phyloP scores from a whole-genome alignment of 2,113 vertebrate species.

The Alaudala cheleensis region DNA sequence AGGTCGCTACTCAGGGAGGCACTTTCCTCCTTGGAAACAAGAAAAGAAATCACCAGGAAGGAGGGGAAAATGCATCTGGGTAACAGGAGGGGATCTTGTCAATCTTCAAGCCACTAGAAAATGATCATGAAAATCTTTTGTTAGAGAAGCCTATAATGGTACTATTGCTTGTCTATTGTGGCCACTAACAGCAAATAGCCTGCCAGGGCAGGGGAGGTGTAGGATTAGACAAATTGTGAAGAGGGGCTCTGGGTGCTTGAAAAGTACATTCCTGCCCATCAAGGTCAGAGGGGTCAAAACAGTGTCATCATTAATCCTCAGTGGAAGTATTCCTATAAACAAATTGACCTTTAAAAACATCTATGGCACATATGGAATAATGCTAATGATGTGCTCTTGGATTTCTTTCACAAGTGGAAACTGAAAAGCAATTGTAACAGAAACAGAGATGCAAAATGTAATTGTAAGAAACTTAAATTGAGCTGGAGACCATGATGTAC shows the following conservation, averaged over 20 bases:
- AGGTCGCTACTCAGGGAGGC: conserved; percentile 74
- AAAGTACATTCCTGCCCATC: conserved; percentile 63
- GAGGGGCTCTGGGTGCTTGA: conserved; percentile 45
- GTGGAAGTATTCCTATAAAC: conserved; percentile 26
- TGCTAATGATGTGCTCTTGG: background rate
- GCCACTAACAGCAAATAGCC: conserved; percentile 67
- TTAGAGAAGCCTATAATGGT: conserved; percentile 76
- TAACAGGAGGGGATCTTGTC: conserved; percentile 80
- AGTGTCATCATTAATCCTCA: conserved; percentile 62
- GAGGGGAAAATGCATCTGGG: conserved; percentile 71
- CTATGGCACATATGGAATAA: conserved; percentile 28
- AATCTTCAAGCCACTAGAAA: conserved; percentile 78
- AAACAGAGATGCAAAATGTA: background rate
- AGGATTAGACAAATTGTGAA: conserved; percentile 72
- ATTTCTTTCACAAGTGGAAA: conserved; percentile 38
- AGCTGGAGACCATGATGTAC: background rate
- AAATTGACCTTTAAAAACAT: conserved; percentile 50
- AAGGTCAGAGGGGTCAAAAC: conserved; percentile 53
- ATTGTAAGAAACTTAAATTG: background rate
- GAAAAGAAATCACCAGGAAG: conserved; percentile 80
- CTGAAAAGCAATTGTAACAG: conserved; percentile 8
- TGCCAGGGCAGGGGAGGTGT: conserved; percentile 45
- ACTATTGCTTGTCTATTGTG: conserved; percentile 72
- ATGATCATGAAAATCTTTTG: conserved; percentile 78
- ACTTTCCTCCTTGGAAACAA: conserved; percentile 79